phyloP scores from a whole-genome alignment of 2,113 vertebrate genomes.

The Ceratotherium simum region DNA sequence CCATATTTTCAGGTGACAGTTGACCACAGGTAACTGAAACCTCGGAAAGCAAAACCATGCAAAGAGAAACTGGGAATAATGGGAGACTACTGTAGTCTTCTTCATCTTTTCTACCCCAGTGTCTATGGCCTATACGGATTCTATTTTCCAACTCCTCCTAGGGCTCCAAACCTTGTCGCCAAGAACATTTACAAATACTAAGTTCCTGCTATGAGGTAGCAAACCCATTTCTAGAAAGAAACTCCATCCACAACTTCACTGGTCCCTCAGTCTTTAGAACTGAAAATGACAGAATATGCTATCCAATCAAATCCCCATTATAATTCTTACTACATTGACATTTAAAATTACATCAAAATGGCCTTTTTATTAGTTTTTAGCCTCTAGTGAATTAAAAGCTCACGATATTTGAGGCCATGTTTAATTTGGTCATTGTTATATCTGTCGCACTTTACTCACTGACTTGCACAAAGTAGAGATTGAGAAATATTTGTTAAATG shows the following conservation, averaged over 20 bases:
- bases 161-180: neutral
- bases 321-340: neutral
- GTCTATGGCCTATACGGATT: neutral
- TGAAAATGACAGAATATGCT: neutral
- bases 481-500: neutral
- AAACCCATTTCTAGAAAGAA: neutral
- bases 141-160: neutral
- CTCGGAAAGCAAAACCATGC: no score
- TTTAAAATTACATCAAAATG: neutral
- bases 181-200: neutral
- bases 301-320: neutral
- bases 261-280: neutral
- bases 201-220: neutral
- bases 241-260: neutral
- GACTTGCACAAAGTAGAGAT: neutral
- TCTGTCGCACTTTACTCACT: neutral
- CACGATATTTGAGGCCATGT: neutral
- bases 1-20: no score
- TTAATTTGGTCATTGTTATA: neutral
- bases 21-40: no score
- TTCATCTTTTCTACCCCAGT: neutral
- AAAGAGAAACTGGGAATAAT: no score
- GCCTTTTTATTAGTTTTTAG: neutral
- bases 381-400: neutral
- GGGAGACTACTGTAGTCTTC: neutral